Evolutionary conservation across 2,113 vertebrate species (phyloP).

Genomic region (Hyaena hyaena): DNA sequence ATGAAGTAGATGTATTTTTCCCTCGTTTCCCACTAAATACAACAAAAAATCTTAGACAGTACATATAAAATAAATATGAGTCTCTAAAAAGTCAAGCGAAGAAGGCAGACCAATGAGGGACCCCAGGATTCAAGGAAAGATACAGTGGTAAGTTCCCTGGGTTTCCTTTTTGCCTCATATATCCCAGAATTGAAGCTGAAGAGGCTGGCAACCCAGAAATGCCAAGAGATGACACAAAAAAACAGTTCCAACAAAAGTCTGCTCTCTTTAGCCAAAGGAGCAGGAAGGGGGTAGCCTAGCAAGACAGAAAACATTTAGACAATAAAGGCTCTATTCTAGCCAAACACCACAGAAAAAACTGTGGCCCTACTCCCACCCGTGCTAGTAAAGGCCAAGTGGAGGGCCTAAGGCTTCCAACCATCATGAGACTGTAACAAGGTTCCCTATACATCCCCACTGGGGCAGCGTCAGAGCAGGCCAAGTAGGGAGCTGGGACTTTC

Average conservation of each 20-base stretch:
- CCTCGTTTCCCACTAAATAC: background rate
- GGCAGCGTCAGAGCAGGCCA: background rate
- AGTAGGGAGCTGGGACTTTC: background rate
- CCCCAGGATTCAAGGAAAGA: background rate
- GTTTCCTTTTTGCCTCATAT: background rate
- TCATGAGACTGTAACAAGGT: background rate
- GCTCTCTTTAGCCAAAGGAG: background rate
- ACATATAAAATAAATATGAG: background rate
- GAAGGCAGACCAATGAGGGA: background rate
- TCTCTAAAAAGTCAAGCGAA: background rate
- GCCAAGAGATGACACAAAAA: background rate
- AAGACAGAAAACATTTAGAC: background rate
- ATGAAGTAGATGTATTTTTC: background rate
- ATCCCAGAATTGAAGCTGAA: background rate
- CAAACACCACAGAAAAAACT: background rate
- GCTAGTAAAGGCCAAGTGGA: background rate
- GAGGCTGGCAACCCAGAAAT: background rate
- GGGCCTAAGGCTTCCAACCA: background rate
- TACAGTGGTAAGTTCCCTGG: background rate
- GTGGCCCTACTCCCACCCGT: background rate
- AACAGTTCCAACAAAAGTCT: background rate
- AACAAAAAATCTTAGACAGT: background rate
- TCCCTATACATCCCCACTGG: background rate
- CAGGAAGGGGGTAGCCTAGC: background rate
- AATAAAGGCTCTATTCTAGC: background rate